Base-by-base conservation (phyloP, 2,797 vertebrate genomes). In the Micropoecilia bifurca region DNA sequence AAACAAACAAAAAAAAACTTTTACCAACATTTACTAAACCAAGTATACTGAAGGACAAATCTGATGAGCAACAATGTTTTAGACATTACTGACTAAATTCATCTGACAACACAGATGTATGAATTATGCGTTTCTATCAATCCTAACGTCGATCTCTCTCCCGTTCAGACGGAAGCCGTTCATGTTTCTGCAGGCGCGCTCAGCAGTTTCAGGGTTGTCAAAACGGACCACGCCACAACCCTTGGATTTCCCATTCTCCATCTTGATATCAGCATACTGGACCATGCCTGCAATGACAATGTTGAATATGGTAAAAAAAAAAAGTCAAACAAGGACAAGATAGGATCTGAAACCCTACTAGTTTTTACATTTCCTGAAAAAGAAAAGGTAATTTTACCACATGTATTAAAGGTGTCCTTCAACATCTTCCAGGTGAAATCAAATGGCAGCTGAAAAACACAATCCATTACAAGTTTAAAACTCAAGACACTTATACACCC, bases 381-480 rank as follows among this genome's bases (percentile, higher is more conserved):
- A 33, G 36, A 33, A 14, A 41, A 73, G 46, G 6, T 8, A 45
- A n/a, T 74, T 91, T 97, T 94, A 99, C 98, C 98, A 53, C 97
- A 99, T 71, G 98, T 96, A 59, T 97, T 99, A 92, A 99, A 99
- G 86, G 98, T 98, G 92, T 99, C 98, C 93, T 99, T 99, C 88
- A 99, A 95, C 97, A 98, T 99, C 94, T 99, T 99, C 98, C 98
- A 99, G 82, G 97, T 98, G 88, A 99, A 99, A 90, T 99, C 98
- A 95, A 99, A 99, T 55, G 98, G 98, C 82, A 99, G 96, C 98
- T 99, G 92, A 50, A 93, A 91, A 87, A 74, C 71, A 89, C 74
- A 80, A 66, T 79, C 1, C n/a, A 82, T 80, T 79, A 80, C 2
- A 30, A 80, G 50, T 39, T 69, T 46, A 46, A 4, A 75, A 41